Conservation (phyloP, 2,113 vertebrate genomes). For the Planiliza haematocheilus region DNA sequence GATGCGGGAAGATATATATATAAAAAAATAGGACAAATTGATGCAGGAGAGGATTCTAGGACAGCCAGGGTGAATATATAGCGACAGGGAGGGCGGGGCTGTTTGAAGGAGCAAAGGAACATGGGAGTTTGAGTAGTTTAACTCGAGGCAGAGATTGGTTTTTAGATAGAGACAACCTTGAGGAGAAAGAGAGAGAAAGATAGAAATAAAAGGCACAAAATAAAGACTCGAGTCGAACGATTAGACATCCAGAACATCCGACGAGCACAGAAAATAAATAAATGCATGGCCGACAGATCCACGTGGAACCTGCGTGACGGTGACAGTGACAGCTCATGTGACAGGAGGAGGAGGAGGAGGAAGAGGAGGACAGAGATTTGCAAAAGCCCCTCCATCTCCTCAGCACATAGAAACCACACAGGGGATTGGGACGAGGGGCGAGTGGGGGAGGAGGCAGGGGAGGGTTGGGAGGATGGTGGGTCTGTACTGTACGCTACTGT, state of each 20-base stretch:
- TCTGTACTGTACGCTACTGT: no score
- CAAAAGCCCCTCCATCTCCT: slow-evolving; percentile 58
- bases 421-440: slow-evolving; percentile 9
- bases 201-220: slow-evolving; percentile 41
- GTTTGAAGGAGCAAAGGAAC: slow-evolving; percentile 44
- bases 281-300: slow-evolving; percentile 49
- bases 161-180: slow-evolving; percentile 61
- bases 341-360: slow-evolving; percentile 51
- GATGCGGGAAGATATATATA: slow-evolving; percentile 42
- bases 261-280: slow-evolving; percentile 61
- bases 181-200: slow-evolving; percentile 45
- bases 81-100: slow-evolving; percentile 18
- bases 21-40: slow-evolving; percentile 74
- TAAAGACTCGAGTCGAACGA: slow-evolving; percentile 44
- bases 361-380: slow-evolving; percentile 55
- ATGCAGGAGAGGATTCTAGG: slow-evolving; percentile 66
- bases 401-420: slow-evolving; percentile 72
- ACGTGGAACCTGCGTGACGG: slow-evolving; percentile 53
- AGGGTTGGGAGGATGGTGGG: slow-evolving; percentile 7
- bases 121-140: slow-evolving; percentile 52
- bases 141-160: slow-evolving; percentile 40
- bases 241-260: slow-evolving; percentile 58
- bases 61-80: slow-evolving; percentile 48
- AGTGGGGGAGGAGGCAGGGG: slow-evolving; percentile 1
- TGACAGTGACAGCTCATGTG: slow-evolving; percentile 64